Base-by-base conservation (phyloP, 2,888 invertebrate genomes). In the Chydorus sphaericus region DNA sequence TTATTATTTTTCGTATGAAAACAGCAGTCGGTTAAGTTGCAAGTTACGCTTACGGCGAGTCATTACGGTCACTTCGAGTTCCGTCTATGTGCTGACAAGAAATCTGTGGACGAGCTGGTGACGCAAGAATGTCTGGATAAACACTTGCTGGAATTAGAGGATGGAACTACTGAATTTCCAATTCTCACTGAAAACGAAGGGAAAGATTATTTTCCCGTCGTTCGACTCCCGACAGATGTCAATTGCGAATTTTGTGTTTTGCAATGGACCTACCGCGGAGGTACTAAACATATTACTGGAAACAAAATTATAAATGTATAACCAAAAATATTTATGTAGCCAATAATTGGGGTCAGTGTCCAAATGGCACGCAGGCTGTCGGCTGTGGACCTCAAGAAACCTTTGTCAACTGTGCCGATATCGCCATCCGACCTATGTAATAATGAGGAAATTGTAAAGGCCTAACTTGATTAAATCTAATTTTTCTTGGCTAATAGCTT, bases 191-290 rank as follows among this genome's bases (percentile, higher is more conserved):
- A n/a, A n/a, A n/a, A n/a, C n/a, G n/a, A n/a, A n/a, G n/a, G n/a
- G n/a, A n/a, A n/a, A n/a, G 58, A 62, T n/a, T 65, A 65, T 53
- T 56, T 58, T 14, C 60, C 69, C 2, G 48, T 57, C 2, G 61
- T 73, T 3, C 60, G 60, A 30, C 65, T 77, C 10, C 78, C 78
- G 0, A 23, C 62, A 3, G 67, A 65, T 2, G 53, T 77, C 16
- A 69, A 63, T 16, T 78, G 77, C 62, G 60, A 71, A 0, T 75
- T 73, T 44, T 77, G 78, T 62, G 74, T 76, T 1, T 63, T 79
- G 3, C 72, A 76, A 56, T 78, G 78, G 78, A 71, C 72, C 33
- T 78, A 76, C 60, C 64, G 64, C 2, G 67, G 70, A 23, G 77
- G 74, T 66, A 63, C 58, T 59, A 10, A 4, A 26, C 20, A 8